These are phyloP conservation scores for Choloepus hoffmanni DNA, from an alignment of 2,113 vertebrate species.

Conservation along the genomic window DNA sequence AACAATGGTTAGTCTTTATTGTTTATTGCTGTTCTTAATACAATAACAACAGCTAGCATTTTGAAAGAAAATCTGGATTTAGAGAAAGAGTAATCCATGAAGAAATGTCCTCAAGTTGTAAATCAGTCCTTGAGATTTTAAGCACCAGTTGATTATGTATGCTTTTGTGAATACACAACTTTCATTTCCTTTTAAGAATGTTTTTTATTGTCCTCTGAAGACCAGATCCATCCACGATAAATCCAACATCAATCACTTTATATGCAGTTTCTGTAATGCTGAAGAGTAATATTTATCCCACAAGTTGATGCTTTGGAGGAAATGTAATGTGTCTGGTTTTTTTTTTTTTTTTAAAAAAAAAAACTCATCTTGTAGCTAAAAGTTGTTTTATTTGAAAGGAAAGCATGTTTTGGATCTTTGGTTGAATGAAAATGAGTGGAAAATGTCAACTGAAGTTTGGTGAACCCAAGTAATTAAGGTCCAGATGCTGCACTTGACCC, in stretches of 20 bases:
- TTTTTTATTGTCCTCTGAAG: conserved; percentile 1
- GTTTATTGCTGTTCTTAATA: neutral
- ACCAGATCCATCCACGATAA: neutral
- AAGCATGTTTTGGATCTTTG: conserved; percentile 17
- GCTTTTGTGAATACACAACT: neutral
- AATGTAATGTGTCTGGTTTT: neutral
- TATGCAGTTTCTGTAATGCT: neutral
- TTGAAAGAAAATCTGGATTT: conserved; percentile 1
- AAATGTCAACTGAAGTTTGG: conserved; percentile 61
- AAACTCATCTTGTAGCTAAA: neutral
- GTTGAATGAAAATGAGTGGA: conserved; percentile 56
- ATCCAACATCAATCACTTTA: neutral
- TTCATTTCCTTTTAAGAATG: conserved; percentile 46
- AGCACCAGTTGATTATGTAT: neutral
- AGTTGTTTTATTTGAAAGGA: neutral
- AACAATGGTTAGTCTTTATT: neutral
- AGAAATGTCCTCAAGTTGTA: neutral
- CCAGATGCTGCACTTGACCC: conserved; percentile 66
- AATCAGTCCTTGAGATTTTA: neutral
- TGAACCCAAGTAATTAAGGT: conserved; percentile 59
- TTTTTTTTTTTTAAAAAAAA: neutral
- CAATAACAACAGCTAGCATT: neutral
- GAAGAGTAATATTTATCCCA: neutral
- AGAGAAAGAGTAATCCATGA: neutral
- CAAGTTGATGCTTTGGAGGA: neutral